Conservation (phyloP, 2,888 invertebrate genomes). For the Nebria brevicollis region DNA sequence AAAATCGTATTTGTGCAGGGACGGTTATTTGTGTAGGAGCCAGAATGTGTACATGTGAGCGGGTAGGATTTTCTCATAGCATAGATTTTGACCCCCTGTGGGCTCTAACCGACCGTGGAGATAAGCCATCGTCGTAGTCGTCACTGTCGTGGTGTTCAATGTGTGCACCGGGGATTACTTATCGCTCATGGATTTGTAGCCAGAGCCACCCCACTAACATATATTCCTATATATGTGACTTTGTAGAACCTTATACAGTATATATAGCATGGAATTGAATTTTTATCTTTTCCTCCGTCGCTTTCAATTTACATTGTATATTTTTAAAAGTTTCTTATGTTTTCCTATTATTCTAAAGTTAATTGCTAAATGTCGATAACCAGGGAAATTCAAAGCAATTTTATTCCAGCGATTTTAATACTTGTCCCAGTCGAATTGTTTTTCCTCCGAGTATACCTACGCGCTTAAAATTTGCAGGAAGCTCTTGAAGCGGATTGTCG, state of each 20-base stretch:
- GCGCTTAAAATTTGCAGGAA: slow-evolving; percentile 55
- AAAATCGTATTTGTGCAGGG: not conserved
- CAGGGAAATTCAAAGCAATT: no score
- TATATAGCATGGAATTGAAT: not conserved
- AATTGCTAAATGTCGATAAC: no score
- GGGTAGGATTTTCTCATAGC: not conserved
- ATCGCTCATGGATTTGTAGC: not conserved
- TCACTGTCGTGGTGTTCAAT: not conserved
- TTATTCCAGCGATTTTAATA: not conserved
- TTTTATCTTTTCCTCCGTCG: not conserved
- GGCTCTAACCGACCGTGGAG: not conserved
- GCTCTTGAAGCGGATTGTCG: slow-evolving; percentile 56
- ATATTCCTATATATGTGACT: not conserved
- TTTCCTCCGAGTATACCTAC: slow-evolving; percentile 1
- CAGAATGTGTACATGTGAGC: not conserved
- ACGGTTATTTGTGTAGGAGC: not conserved
- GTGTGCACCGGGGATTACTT: not conserved
- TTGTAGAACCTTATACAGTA: not conserved
- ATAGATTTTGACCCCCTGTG: not conserved
- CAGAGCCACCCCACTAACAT: not conserved
- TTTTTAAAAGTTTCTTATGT: no score
- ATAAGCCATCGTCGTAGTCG: slow-evolving; percentile 1
- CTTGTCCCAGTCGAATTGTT: not conserved
- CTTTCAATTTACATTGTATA: not conserved
- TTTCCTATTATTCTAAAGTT: no score